Evolutionary conservation across 2,888 invertebrate species (phyloP).

Genomic region (Hydraecia micacea): DNA sequence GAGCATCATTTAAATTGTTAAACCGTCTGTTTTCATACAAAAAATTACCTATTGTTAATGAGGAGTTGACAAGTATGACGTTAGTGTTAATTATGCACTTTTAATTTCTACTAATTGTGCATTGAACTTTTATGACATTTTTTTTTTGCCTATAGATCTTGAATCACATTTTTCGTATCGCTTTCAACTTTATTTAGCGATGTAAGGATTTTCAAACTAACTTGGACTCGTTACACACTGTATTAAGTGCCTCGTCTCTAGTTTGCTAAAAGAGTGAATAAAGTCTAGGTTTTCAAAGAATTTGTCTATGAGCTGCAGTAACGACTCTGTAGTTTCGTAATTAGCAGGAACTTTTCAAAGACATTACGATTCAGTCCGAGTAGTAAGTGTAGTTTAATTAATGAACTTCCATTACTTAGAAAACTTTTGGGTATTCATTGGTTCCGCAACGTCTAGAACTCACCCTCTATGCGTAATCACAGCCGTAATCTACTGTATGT

Average conservation of each 20-base stretch:
- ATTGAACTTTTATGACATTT: neutral
- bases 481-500: constrained; percentile 15
- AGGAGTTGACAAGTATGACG: too few relatives aligned
- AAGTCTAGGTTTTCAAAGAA: neutral
- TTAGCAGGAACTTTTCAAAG: constrained; percentile 25
- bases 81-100: neutral
- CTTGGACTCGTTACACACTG: too few relatives aligned
- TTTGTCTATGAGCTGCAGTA: neutral
- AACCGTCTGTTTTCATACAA: neutral
- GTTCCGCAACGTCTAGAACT: constrained; percentile 1
- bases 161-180: neutral
- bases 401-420: neutral
- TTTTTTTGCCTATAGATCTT: neutral
- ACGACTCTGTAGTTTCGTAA: neutral
- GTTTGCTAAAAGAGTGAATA: neutral
- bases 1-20: neutral
- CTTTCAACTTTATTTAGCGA: neutral
- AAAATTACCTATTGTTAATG: too few relatives aligned
- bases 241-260: neutral
- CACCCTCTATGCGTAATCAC: constrained; percentile 5
- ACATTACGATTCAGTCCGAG: neutral
- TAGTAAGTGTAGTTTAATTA: constrained; percentile 8
- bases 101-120: too few relatives aligned
- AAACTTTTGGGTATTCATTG: constrained; percentile 1
- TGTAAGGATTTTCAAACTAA: neutral